Percentiles rank a stretch among this genome's conserved stretches.
Conservation (phyloP, 2,113 vertebrate species). For the Phaetusa simplex region DNA sequence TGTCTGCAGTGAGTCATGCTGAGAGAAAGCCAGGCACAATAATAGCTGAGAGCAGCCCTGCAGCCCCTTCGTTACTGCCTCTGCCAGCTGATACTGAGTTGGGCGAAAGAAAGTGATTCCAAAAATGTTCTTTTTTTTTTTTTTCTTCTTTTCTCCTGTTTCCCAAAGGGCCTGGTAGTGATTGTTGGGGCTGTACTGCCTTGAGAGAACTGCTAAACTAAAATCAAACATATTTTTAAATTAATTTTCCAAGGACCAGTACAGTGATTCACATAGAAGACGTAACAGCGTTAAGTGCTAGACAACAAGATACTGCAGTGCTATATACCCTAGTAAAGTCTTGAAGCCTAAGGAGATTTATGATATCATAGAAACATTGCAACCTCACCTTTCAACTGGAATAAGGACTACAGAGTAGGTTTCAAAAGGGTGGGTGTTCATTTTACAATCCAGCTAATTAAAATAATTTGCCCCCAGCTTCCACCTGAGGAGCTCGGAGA, state of each 20-base stretch:
- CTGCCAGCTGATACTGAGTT: background rate
- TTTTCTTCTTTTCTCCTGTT: background rate
- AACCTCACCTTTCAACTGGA: background rate
- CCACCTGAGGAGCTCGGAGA: background rate
- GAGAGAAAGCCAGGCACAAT: slow-evolving; percentile 66
- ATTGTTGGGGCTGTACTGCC: slow-evolving; percentile 46
- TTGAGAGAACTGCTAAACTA: slow-evolving; percentile 6
- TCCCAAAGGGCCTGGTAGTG: slow-evolving; percentile 33
- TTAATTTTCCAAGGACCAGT: background rate
- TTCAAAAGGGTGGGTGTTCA: background rate
- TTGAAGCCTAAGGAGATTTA: background rate
- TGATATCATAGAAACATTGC: background rate
- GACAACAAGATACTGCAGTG: background rate
- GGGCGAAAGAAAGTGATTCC: slow-evolving; percentile 46
- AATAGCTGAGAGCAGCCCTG: slow-evolving; percentile 68
- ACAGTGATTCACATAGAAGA: background rate
- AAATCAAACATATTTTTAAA: slow-evolving; percentile 4
- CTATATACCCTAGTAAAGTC: background rate
- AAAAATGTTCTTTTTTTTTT: slow-evolving; percentile 12
- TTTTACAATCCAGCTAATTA: background rate
- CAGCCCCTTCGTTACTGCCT: slow-evolving; percentile 57
- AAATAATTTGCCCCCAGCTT: background rate
- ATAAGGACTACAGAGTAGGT: background rate
- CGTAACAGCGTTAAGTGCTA: background rate
- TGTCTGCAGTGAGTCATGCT: slow-evolving; percentile 74